A percentile compares a stretch with the other conserved stretches of the same genome.
These are phyloP conservation scores for Deroplatys truncata DNA, from an alignment of 2,888 invertebrate genomes.

Conservation along the genomic window DNA sequence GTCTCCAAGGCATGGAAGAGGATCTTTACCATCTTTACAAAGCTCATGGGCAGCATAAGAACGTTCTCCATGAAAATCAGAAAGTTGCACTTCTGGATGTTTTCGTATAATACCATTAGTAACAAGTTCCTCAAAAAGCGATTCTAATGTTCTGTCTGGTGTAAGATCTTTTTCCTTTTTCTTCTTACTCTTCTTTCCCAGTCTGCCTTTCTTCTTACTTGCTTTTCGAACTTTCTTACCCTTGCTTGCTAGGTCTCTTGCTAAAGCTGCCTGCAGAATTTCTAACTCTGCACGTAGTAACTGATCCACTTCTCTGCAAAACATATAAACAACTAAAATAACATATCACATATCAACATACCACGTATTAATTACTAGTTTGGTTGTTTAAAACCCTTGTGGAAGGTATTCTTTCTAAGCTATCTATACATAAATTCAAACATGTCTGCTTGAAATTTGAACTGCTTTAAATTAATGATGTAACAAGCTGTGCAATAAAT, in stretches of 20 bases:
- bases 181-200: conserved; percentile 69
- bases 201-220: conserved; percentile 59
- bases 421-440: too few species aligned
- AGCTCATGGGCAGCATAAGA: conserved; percentile 59
- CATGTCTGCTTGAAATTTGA: too few species aligned
- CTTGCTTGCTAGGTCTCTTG: conserved; percentile 62
- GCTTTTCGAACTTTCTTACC: conserved; percentile 69
- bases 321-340: background rate
- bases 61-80: conserved; percentile 77
- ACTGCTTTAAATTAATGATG: background rate
- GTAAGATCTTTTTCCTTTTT: conserved; percentile 94
- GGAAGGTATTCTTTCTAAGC: too few species aligned
- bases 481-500: background rate
- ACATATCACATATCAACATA: background rate
- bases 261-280: conserved; percentile 64
- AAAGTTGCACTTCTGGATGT: conserved; percentile 62
- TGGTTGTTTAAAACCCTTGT: too few species aligned
- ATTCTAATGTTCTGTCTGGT: conserved; percentile 79
- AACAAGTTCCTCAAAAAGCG: conserved; percentile 87
- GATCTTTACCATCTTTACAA: conserved; percentile 51
- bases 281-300: conserved; percentile 56
- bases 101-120: conserved; percentile 85
- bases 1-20: conserved; percentile 68
- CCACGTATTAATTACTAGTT: background rate
- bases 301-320: conserved; percentile 63